A percentile compares a stretch with the other conserved stretches of the same genome.
Conservation (phyloP, 1,140 invertebrate species). For the Neodiprion fabricii region DNA sequence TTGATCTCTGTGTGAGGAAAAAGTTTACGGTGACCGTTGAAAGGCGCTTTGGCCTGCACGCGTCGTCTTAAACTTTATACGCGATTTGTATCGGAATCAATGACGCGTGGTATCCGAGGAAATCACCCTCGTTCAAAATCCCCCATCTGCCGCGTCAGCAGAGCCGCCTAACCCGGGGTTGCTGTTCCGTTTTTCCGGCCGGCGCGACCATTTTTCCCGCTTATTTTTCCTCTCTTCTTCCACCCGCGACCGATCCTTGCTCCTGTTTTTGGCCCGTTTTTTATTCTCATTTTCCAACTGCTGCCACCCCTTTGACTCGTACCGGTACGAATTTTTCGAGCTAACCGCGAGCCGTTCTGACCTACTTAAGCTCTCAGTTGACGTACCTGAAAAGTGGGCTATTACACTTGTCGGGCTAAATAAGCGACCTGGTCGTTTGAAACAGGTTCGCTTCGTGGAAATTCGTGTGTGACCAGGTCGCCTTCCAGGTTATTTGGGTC, state of each 20-base stretch:
- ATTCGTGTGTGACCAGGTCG: conserved; percentile 4
- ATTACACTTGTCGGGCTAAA: neutral
- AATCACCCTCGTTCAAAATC: too few species aligned
- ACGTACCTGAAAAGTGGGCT: conserved; percentile 2
- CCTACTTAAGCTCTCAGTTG: conserved; percentile 1
- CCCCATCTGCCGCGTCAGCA: neutral
- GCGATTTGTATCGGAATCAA: neutral
- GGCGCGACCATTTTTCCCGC: too few species aligned
- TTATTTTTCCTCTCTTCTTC: too few species aligned
- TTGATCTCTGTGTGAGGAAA: too few species aligned
- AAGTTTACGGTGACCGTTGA: neutral
- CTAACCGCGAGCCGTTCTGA: neutral
- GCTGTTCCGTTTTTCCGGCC: neutral
- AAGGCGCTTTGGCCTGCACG: neutral
- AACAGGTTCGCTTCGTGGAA: neutral
- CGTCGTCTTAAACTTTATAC: neutral
- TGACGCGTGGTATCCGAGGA: neutral
- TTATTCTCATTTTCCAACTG: too few species aligned
- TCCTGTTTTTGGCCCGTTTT: too few species aligned
- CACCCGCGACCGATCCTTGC: too few species aligned
- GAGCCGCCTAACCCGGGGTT: neutral
- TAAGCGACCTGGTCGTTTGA: neutral
- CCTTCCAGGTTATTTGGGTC: neutral
- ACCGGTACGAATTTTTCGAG: too few species aligned
- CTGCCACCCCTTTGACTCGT: too few species aligned